phyloP scores from a whole-genome alignment of 2,113 vertebrate genomes.

The Macheiramphus alcinus region DNA sequence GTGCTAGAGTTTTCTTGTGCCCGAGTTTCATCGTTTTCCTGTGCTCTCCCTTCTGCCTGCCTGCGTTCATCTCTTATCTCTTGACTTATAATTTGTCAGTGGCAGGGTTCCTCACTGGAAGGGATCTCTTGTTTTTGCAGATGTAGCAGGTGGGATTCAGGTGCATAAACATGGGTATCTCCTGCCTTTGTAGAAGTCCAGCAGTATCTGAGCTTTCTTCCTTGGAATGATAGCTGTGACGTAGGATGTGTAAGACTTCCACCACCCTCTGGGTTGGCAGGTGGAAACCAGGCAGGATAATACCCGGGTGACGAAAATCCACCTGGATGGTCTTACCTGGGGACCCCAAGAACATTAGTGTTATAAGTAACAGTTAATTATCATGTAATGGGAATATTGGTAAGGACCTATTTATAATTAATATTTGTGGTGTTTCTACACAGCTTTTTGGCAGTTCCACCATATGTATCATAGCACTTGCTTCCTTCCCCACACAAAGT shows the following conservation, averaged over 20 bases:
- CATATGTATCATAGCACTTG: background rate
- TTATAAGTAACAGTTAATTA: background rate
- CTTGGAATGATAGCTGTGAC: background rate
- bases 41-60: background rate
- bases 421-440: background rate
- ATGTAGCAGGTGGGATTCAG: background rate
- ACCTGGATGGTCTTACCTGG: background rate
- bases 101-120: background rate
- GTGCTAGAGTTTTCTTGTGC: background rate
- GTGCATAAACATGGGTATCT: background rate
- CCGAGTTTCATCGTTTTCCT: background rate
- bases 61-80: background rate
- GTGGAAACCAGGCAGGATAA: background rate
- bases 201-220: background rate
- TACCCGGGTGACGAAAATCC: background rate
- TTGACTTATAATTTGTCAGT: background rate
- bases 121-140: background rate
- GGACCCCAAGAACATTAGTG: background rate
- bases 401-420: background rate
- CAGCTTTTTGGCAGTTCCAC: background rate
- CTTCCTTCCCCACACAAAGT: background rate
- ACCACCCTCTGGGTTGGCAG: background rate
- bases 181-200: background rate
- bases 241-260: background rate
- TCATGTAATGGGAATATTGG: background rate